A percentile compares a stretch with the other conserved stretches of the same genome.
Evolutionary conservation across 2,113 vertebrate genomes (phyloP).

Genomic region (Caracal caracal): DNA sequence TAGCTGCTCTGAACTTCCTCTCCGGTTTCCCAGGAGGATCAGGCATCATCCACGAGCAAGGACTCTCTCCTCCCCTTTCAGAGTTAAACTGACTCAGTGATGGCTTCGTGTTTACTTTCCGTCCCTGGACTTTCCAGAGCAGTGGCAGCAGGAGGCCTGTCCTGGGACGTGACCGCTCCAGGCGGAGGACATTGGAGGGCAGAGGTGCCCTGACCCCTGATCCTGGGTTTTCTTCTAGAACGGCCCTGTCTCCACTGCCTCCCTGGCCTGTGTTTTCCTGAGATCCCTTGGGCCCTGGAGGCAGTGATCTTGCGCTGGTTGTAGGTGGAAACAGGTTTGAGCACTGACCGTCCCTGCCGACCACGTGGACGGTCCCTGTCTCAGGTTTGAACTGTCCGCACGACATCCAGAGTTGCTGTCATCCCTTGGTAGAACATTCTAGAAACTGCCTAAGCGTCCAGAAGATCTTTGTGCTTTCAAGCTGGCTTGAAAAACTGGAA

Average conservation of each 20-base stretch:
- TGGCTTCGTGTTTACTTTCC: background rate
- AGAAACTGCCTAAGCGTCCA: background rate
- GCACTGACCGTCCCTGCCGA: rapidly evolving
- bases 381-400: background rate
- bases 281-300: background rate
- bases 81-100: background rate
- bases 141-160: background rate
- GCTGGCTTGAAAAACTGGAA: background rate
- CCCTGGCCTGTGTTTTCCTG: background rate
- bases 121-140: background rate
- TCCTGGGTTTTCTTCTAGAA: background rate
- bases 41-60: background rate
- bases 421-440: background rate
- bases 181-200: rapidly evolving
- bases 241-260: background rate
- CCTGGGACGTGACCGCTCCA: too few species aligned
- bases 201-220: rapidly evolving
- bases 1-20: background rate
- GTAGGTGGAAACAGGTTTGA: background rate
- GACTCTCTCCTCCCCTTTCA: background rate
- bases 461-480: background rate
- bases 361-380: background rate
- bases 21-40: background rate
- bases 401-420: too few species aligned
- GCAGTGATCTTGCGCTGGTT: background rate